phyloP scores from a whole-genome alignment of 2,797 vertebrate genomes.

The Agapornis canus region DNA sequence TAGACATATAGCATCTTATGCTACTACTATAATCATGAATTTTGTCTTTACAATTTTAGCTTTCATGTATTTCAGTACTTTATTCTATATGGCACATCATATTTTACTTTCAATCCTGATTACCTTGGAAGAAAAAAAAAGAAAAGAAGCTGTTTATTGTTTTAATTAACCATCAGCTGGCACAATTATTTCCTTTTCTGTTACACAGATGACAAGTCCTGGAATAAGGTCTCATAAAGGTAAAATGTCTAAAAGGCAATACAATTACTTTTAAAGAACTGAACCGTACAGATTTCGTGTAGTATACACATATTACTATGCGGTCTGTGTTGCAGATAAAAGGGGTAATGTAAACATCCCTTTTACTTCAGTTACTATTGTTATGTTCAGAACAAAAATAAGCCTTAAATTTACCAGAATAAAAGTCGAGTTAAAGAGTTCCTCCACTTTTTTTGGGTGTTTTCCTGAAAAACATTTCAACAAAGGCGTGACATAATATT shows the following conservation, averaged over 20 bases:
- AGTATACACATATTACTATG: neutral
- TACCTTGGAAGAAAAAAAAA: neutral
- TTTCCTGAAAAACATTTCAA: neutral
- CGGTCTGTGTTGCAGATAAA: neutral
- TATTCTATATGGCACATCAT: neutral
- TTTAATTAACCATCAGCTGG: neutral
- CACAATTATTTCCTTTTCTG: neutral
- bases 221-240: neutral
- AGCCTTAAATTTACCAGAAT: neutral
- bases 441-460: fast-evolving
- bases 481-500: neutral
- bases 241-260: neutral
- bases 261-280: neutral
- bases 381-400: neutral
- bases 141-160: neutral
- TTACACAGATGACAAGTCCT: neutral
- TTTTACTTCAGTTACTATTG: neutral
- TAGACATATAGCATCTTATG: neutral
- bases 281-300: neutral
- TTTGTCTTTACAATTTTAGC: neutral
- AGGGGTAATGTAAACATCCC: neutral
- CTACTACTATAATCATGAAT: neutral
- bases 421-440: neutral
- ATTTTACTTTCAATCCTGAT: neutral
- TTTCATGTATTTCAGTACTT: neutral